phyloP scores from a whole-genome alignment of 1,140 invertebrate genomes.

The Ladona fulva region DNA sequence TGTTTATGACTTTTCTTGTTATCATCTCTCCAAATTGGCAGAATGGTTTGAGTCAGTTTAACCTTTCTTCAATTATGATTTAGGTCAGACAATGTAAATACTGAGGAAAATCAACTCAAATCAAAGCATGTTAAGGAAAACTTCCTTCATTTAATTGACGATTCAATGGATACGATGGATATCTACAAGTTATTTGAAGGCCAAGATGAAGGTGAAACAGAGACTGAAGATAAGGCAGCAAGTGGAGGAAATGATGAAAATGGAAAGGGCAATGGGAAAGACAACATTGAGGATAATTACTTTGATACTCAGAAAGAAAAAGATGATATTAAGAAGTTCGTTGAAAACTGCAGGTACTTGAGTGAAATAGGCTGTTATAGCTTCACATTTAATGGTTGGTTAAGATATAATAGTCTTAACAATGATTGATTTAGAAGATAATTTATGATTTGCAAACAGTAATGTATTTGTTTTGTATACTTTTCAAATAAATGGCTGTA shows the following conservation, averaged over 20 bases:
- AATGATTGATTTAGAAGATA: too few species aligned
- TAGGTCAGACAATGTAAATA: background rate
- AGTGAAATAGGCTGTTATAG: background rate
- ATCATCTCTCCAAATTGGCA: too few species aligned
- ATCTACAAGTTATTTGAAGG: constrained; percentile 48
- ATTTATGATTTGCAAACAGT: too few species aligned
- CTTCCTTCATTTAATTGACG: constrained; percentile 32
- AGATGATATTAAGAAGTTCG: constrained; percentile 52
- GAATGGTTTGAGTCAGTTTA: too few species aligned
- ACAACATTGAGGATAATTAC: constrained; percentile 36
- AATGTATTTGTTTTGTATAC: too few species aligned
- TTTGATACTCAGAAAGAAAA: constrained; percentile 55
- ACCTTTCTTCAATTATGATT: too few species aligned
- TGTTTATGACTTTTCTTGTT: too few species aligned
- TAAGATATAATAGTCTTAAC: too few species aligned
- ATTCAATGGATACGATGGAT: constrained; percentile 54
- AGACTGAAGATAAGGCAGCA: background rate
- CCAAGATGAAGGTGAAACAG: background rate
- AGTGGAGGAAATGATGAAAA: background rate
- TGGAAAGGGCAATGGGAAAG: background rate
- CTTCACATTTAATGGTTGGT: too few species aligned
- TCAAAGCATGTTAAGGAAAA: background rate
- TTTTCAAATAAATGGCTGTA: background rate
- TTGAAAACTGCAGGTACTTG: constrained; percentile 35
- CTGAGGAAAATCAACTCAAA: background rate